Evolutionary conservation across 53 echinoderm and acorn worm species (phyloP).

Genomic region (Holothuria leucospilota): DNA sequence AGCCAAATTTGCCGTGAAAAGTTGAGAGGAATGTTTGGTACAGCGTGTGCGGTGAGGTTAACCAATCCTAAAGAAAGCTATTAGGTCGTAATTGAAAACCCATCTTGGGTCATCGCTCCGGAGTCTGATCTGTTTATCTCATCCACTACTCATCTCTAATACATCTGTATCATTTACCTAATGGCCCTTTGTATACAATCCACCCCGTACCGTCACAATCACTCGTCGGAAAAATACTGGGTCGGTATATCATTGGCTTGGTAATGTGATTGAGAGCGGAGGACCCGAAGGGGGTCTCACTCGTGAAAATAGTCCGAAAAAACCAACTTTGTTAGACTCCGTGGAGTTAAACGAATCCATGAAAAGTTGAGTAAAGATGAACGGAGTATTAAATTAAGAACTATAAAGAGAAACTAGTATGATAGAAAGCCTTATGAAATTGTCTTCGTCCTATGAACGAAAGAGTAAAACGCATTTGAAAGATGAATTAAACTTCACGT

Average conservation of each 20-base stretch:
- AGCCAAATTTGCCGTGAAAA: constrained; percentile 35
- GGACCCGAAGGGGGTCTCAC: not conserved
- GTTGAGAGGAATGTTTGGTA: not conserved
- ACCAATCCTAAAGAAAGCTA: constrained; percentile 30
- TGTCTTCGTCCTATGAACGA: too few relatives aligned
- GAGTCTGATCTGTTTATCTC: constrained; percentile 30
- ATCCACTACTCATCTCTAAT: constrained; percentile 18
- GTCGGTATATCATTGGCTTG: constrained; percentile 30
- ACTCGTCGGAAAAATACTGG: constrained; percentile 23
- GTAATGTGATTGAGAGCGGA: constrained; percentile 38
- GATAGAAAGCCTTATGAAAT: too few relatives aligned
- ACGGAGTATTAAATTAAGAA: too few relatives aligned
- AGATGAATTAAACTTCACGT: too few relatives aligned
- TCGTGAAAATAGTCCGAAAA: too few relatives aligned
- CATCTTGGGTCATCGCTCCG: constrained; percentile 29
- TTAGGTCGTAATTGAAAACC: constrained; percentile 41
- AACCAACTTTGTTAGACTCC: too few relatives aligned
- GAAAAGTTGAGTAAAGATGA: too few relatives aligned
- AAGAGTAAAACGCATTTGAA: too few relatives aligned
- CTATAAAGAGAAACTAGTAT: too few relatives aligned
- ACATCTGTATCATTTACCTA: constrained; percentile 43
- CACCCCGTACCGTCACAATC: constrained; percentile 29
- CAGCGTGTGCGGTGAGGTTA: constrained; percentile 22
- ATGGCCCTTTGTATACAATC: constrained; percentile 53
- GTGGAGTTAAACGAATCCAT: too few relatives aligned